A percentile compares a stretch with the other conserved stretches of the same genome.
phyloP scores from a whole-genome alignment of 2,113 vertebrate genomes.

The Lontra canadensis region DNA sequence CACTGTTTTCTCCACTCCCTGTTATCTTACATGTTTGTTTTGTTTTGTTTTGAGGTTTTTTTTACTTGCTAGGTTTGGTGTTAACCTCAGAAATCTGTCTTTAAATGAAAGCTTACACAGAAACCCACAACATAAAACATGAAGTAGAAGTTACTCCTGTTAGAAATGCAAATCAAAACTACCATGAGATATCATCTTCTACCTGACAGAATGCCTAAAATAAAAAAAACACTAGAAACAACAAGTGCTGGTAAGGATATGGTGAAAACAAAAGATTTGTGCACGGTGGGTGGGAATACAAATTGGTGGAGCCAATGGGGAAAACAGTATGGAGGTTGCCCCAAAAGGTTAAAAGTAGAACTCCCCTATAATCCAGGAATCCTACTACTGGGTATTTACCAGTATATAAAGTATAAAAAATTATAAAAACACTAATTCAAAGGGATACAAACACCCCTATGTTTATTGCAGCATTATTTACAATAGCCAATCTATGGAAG shows the following conservation, averaged over 20 bases:
- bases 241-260: background rate
- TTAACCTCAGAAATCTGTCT: background rate
- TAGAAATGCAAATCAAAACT: background rate
- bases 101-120: background rate
- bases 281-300: background rate
- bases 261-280: background rate
- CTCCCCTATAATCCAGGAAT: background rate
- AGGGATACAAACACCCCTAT: background rate
- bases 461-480: background rate
- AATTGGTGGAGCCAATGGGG: background rate
- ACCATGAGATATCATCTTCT: background rate
- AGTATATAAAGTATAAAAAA: background rate
- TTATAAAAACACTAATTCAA: background rate
- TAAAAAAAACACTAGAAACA: background rate
- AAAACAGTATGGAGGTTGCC: background rate
- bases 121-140: background rate
- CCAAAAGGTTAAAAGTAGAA: background rate
- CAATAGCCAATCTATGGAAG: background rate
- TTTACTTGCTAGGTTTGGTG: background rate
- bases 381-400: background rate
- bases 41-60: background rate
- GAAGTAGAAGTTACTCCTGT: background rate
- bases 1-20: background rate
- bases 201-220: background rate
- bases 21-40: background rate